phyloP scores from a whole-genome alignment of 2,888 invertebrate species.

The Tineola bisselliella region DNA sequence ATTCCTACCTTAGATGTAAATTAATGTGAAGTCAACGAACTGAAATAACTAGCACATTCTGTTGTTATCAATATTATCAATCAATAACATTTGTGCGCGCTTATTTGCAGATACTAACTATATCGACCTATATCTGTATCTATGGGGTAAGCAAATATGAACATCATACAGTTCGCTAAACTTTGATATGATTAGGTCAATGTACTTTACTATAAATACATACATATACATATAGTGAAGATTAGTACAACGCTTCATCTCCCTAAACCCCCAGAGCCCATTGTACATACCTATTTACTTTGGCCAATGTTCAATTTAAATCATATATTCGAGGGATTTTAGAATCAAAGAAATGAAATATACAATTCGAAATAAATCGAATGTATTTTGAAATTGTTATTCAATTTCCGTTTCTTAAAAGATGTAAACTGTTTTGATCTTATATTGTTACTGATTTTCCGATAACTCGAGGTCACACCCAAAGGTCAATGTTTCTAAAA shows the following conservation, averaged over 20 bases:
- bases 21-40: background rate
- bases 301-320: background rate
- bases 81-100: background rate
- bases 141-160: background rate
- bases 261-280: background rate
- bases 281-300: background rate
- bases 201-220: background rate
- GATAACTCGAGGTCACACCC: background rate
- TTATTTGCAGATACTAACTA: conserved; percentile 2
- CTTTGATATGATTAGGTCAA: background rate
- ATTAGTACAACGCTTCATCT: background rate
- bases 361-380: background rate
- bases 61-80: background rate
- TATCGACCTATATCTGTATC: background rate
- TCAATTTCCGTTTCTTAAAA: background rate
- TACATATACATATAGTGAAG: background rate
- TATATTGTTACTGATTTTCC: background rate
- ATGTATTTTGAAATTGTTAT: background rate
- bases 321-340: background rate
- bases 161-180: conserved; percentile 1
- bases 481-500: background rate
- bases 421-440: too few relatives aligned
- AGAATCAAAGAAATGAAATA: background rate
- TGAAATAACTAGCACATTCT: background rate
- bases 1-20: background rate